Base-by-base conservation (phyloP, 2,113 vertebrate genomes). In the Oriolus oriolus region DNA sequence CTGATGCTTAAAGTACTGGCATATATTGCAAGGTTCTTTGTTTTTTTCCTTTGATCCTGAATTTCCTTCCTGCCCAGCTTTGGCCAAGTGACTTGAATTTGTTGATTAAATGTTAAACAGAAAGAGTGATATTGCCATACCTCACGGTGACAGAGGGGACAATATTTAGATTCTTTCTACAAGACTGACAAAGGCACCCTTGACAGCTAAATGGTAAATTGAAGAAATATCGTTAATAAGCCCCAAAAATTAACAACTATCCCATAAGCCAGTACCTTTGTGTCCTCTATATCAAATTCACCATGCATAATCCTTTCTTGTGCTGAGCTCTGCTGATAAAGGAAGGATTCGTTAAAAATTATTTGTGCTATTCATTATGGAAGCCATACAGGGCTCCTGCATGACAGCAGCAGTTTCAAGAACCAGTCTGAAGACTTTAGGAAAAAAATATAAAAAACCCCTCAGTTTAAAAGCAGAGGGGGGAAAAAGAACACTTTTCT, bases 241-340 rank as follows among this genome's bases (percentile, higher is more conserved):
- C 52, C 91, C 71, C 74, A 74, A 75, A 35, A 91, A 89, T 91
- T 92, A 96, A 57, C 79, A 88, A 12, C 57, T 90, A 91, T 71
- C 56, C 61, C 92, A 87, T 94, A 95, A 94, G 42, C 45, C 89
- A 80, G 81, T 79, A 93, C 53, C 68, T 91, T 94, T 93, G n/a
- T 71, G 31, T 96, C 68, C 56, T 95, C 76, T 61, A 18, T 88
- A 96, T 89, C 89, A 93, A 97, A 97, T 93, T 96, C 78, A 92
- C 78, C 13, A 2, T 87, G 77, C 73, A 95, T 94, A 83, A 90
- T 93, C 63, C 75, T 95, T 89, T 83, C 52, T 90, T 89, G 35
- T 87, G 80, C 95, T 95, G 92, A 97, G 60, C 84, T 81, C 70
- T 96, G 65, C 89, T 96, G 96, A 97, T 96, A 97, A 97, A 97